These are phyloP conservation scores for Nixonia krombeini DNA, from an alignment of 1,140 invertebrate genomes.

Conservation along the genomic window DNA sequence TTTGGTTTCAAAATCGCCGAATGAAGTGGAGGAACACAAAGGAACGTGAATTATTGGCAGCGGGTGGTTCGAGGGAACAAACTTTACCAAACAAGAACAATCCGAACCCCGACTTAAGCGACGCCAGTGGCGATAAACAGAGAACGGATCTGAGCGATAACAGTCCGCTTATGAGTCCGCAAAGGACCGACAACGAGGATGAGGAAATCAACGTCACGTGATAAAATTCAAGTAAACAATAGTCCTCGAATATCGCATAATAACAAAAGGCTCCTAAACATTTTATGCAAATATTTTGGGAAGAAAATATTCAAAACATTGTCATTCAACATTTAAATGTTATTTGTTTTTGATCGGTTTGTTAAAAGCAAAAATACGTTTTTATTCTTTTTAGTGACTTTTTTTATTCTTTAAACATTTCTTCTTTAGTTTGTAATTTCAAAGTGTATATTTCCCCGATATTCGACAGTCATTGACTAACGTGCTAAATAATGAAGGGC, in stretches of 20 bases:
- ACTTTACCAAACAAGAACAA: slow-evolving; percentile 97
- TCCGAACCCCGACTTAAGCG: slow-evolving; percentile 94
- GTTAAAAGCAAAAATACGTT: too few relatives aligned
- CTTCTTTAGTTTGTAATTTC: too few relatives aligned
- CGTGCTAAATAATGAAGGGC: too few relatives aligned
- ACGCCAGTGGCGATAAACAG: slow-evolving; percentile 85
- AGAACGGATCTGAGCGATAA: slow-evolving; percentile 74
- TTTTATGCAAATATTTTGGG: slow-evolving; percentile 18
- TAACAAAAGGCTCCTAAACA: slow-evolving; percentile 13
- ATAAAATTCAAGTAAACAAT: slow-evolving; percentile 61
- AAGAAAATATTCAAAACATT: slow-evolving; percentile 20
- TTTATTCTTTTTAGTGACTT: too few relatives aligned
- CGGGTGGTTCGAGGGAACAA: slow-evolving; percentile 92
- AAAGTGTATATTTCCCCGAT: too few relatives aligned
- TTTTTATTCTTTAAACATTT: too few relatives aligned
- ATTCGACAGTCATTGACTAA: too few relatives aligned
- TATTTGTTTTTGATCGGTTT: too few relatives aligned
- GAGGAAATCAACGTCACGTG: slow-evolving; percentile 89
- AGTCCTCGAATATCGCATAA: slow-evolving; percentile 14
- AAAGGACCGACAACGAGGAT: slow-evolving; percentile 78
- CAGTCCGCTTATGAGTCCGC: slow-evolving; percentile 69
- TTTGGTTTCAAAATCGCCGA: slow-evolving; percentile 95
- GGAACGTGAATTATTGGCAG: slow-evolving; percentile 93
- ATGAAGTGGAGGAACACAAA: slow-evolving; percentile 99
- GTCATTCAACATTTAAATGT: slow-evolving; percentile 5